A percentile compares a stretch with the other conserved stretches of the same genome.
Conservation (phyloP, 2,113 vertebrate genomes). For the Prinia subflava region DNA sequence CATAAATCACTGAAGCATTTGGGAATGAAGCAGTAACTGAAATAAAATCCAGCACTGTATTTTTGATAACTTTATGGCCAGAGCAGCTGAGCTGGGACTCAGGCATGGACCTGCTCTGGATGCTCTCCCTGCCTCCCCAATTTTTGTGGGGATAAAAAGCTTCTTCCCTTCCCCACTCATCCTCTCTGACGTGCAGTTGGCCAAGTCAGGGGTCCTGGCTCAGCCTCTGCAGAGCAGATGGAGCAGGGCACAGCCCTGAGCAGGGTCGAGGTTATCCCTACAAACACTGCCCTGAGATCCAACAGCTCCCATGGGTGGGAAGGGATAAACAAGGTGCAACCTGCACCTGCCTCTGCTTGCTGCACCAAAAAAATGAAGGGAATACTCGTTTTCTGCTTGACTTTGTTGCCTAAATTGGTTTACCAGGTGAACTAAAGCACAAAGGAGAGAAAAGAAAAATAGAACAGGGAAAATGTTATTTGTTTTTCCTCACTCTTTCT, state of each 20-base stretch:
- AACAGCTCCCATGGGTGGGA: not conserved
- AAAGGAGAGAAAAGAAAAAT: not conserved
- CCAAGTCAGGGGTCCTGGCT: not conserved
- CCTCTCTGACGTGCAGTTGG: not conserved
- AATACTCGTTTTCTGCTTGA: not conserved
- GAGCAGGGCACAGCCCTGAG: not conserved
- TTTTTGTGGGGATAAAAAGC: not conserved
- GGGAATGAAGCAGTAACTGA: not conserved
- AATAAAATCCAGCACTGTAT: not conserved
- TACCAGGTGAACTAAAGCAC: not conserved
- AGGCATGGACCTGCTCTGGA: not conserved
- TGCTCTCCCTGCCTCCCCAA: not conserved
- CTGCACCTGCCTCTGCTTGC: not conserved
- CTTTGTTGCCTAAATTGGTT: not conserved
- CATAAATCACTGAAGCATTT: constrained; percentile 30
- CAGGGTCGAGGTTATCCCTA: not conserved
- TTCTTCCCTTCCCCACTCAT: not conserved
- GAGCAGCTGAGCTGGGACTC: not conserved
- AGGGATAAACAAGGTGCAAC: not conserved
- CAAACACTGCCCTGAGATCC: not conserved
- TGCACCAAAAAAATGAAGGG: not conserved
- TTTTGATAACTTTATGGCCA: not conserved
- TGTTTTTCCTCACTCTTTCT: not conserved
- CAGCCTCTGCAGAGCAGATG: not conserved
- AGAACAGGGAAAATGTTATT: not conserved